phyloP scores from a whole-genome alignment of 2,888 invertebrate species.

The Lochmaea capreae region DNA sequence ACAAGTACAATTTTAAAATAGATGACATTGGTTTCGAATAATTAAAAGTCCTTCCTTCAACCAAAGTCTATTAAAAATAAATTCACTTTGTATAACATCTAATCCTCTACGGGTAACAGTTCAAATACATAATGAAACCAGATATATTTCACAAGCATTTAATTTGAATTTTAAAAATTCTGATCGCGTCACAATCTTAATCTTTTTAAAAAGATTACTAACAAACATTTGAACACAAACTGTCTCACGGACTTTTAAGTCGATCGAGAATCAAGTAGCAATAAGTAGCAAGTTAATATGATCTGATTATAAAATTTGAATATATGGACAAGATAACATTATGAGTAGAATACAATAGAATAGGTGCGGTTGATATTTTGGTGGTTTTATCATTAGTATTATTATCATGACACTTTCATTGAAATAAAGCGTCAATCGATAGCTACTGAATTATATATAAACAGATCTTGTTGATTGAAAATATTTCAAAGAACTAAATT shows the following conservation, averaged over 20 bases:
- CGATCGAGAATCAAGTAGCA: conserved; percentile 3
- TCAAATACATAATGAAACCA: not conserved
- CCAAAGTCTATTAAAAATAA: no score
- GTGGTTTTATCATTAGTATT: conserved; percentile 13
- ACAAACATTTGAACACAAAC: conserved; percentile 7
- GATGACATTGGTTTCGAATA: not conserved
- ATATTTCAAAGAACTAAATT: not conserved
- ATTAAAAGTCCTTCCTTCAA: not conserved
- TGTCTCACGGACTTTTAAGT: conserved; percentile 13
- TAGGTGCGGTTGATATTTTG: conserved; percentile 9
- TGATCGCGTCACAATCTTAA: not conserved
- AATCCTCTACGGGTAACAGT: not conserved
- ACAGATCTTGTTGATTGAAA: not conserved
- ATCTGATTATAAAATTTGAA: conserved; percentile 46
- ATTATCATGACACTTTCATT: conserved; percentile 3
- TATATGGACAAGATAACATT: conserved; percentile 41
- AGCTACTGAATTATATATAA: conserved; percentile 6
- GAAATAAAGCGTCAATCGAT: not conserved
- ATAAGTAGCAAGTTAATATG: conserved; percentile 19
- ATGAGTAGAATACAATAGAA: conserved; percentile 14
- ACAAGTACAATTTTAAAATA: conserved; percentile 3
- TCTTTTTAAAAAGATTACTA: not conserved
- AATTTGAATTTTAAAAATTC: not conserved
- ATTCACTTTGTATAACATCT: not conserved
- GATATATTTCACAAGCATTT: conserved; percentile 1